Evolutionary conservation across 2,888 invertebrate genomes (phyloP).

Genomic region (Lampropteryx suffumata): DNA sequence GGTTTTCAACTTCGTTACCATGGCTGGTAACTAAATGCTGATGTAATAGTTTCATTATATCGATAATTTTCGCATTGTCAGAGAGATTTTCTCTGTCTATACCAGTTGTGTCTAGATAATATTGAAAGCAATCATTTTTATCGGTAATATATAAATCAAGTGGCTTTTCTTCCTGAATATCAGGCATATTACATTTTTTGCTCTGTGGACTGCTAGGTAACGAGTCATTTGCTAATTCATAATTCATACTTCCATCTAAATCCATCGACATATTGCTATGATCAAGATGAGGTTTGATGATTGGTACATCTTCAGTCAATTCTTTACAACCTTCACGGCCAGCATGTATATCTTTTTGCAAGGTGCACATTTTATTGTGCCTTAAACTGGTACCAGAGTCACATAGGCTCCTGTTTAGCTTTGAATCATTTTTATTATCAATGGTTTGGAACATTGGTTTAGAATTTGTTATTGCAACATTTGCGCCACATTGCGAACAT

Average conservation of each 20-base stretch:
- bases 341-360: slow-evolving; percentile 69
- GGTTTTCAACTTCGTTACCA: slow-evolving; percentile 63
- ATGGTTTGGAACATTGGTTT: too few relatives aligned
- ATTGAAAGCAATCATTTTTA: slow-evolving; percentile 64
- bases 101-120: slow-evolving; percentile 58
- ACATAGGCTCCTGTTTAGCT: slow-evolving; percentile 63
- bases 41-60: slow-evolving; percentile 67
- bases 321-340: slow-evolving; percentile 70
- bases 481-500: slow-evolving; percentile 49
- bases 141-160: slow-evolving; percentile 55
- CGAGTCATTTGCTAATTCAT: slow-evolving; percentile 44
- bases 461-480: slow-evolving; percentile 45
- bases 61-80: slow-evolving; percentile 57
- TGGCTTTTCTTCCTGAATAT: slow-evolving; percentile 50
- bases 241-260: slow-evolving; percentile 64
- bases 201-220: slow-evolving; percentile 35
- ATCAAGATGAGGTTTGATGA: slow-evolving; percentile 71
- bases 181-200: slow-evolving; percentile 45
- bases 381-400: slow-evolving; percentile 66
- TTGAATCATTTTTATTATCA: slow-evolving; percentile 41
- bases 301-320: slow-evolving; percentile 68
- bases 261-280: slow-evolving; percentile 63
- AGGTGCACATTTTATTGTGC: slow-evolving; percentile 66
- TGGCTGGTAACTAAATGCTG: slow-evolving; percentile 56
- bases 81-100: slow-evolving; percentile 45